These are phyloP conservation scores for Diglossa brunneiventris DNA, from an alignment of 2,113 vertebrate genomes.

Conservation along the genomic window DNA sequence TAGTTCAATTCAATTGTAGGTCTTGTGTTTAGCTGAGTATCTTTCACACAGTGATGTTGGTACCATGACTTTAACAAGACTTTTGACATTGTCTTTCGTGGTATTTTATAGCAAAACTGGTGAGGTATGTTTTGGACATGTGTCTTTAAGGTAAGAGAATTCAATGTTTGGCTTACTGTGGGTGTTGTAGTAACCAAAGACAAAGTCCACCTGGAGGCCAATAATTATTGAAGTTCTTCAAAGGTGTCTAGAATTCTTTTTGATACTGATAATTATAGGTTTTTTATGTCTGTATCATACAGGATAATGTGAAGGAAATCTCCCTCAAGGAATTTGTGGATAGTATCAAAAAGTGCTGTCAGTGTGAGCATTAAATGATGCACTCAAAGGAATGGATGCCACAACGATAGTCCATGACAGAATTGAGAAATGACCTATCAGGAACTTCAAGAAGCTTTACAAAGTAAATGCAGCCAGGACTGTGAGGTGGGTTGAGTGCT, in stretches of 20 bases:
- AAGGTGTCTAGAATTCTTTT: neutral
- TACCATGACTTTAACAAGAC: neutral
- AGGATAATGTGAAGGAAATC: neutral
- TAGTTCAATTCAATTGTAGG: neutral
- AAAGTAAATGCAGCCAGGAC: neutral
- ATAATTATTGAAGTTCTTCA: neutral
- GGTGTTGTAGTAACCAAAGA: too few relatives aligned
- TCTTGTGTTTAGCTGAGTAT: neutral
- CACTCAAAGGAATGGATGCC: neutral
- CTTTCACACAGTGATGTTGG: neutral
- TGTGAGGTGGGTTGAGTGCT: neutral
- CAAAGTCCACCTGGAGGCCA: neutral
- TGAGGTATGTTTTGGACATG: neutral
- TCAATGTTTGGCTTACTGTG: neutral
- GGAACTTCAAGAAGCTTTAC: neutral
- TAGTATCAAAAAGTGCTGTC: neutral
- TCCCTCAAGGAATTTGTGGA: neutral
- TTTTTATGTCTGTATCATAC: neutral
- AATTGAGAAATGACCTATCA: neutral
- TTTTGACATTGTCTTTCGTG: neutral
- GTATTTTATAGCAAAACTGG: neutral
- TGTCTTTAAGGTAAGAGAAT: neutral
- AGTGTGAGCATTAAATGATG: neutral
- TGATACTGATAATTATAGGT: neutral
- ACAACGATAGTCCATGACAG: accelerated